Conservation (phyloP, 2,113 vertebrate species). For the Poeciliopsis turrubarensis region DNA sequence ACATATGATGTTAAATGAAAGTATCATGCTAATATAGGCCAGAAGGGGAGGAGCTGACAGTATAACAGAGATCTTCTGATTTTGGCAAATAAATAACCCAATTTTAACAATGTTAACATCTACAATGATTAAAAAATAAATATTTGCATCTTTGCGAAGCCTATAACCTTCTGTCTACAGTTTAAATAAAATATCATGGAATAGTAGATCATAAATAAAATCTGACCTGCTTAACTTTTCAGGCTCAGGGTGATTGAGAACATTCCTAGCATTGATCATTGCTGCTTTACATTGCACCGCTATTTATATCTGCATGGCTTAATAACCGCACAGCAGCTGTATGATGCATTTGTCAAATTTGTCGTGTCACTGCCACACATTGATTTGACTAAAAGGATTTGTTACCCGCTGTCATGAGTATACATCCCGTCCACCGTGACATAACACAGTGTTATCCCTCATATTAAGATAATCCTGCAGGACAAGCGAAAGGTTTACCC, state of each 20-base stretch:
- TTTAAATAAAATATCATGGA: neutral
- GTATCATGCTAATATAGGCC: too few species aligned
- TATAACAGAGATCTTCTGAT: too few species aligned
- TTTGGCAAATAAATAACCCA: too few species aligned
- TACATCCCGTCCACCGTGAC: slow-evolving; percentile 66
- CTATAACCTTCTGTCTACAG: too few species aligned
- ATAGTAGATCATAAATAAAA: too few species aligned
- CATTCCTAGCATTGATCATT: neutral
- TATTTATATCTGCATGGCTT: neutral
- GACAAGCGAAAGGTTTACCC: slow-evolving; percentile 62
- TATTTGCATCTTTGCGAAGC: too few species aligned
- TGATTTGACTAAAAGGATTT: slow-evolving; percentile 76
- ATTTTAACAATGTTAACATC: too few species aligned
- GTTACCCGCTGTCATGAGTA: slow-evolving; percentile 62
- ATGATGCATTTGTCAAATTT: slow-evolving; percentile 47
- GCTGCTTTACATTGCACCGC: neutral
- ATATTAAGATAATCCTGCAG: slow-evolving; percentile 71
- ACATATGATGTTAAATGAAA: too few species aligned
- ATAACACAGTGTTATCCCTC: slow-evolving; percentile 72
- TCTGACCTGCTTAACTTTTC: neutral
- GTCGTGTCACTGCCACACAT: slow-evolving; percentile 61
- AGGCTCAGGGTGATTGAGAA: neutral
- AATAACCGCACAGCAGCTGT: slow-evolving; percentile 29
- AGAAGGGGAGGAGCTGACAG: too few species aligned
- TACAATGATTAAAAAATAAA: too few species aligned